phyloP scores from a whole-genome alignment of 2,888 invertebrate genomes.

The Tetragonula carbonaria region DNA sequence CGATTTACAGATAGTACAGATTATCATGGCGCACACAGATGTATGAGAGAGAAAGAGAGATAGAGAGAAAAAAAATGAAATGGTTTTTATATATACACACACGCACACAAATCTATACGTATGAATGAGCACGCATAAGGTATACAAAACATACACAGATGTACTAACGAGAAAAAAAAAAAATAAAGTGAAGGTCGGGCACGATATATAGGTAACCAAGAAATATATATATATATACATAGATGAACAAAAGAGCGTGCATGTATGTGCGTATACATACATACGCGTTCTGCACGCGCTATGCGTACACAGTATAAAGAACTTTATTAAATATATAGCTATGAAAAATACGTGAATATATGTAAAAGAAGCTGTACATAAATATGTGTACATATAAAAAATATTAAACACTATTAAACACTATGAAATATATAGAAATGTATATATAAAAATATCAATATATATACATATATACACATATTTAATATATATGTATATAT shows the following conservation, averaged over 20 bases:
- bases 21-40: conserved; percentile 54
- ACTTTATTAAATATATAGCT: conserved; percentile 55
- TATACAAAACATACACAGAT: conserved; percentile 65
- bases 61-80: conserved; percentile 37
- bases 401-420: conserved; percentile 65
- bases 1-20: conserved; percentile 67
- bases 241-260: conserved; percentile 59
- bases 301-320: conserved; percentile 38
- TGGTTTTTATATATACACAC: conserved; percentile 57
- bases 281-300: conserved; percentile 49
- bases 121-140: conserved; percentile 71
- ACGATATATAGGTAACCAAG: conserved; percentile 42
- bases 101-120: conserved; percentile 64
- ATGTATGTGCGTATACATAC: conserved; percentile 71
- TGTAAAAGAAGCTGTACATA: conserved; percentile 64
- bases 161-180: conserved; percentile 32
- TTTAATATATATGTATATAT: conserved; percentile 56
- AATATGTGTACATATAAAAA: conserved; percentile 64
- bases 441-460: conserved; percentile 56
- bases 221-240: conserved; percentile 42
- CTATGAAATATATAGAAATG: conserved; percentile 54
- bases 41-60: conserved; percentile 28
- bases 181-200: conserved; percentile 46
- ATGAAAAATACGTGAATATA: conserved; percentile 63
- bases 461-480: conserved; percentile 62